phyloP scores from a whole-genome alignment of 2,888 invertebrate species.

The Eugnorisma glareosa region DNA sequence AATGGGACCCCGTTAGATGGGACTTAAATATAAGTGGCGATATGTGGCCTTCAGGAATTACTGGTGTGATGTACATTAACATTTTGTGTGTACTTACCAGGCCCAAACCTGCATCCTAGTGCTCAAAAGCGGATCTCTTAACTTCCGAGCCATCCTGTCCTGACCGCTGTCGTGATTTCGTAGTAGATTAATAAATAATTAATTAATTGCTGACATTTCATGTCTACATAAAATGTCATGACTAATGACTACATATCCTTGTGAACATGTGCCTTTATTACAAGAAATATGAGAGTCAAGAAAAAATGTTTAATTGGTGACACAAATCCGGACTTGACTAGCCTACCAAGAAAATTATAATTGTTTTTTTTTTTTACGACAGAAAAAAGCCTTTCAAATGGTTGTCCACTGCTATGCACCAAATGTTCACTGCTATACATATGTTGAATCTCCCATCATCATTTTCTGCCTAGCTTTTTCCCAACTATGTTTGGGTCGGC shows the following conservation, averaged over 20 bases:
- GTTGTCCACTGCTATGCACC: neutral
- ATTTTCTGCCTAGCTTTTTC: too few relatives aligned
- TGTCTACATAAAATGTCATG: neutral
- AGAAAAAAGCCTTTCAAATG: neutral
- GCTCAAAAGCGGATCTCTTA: neutral
- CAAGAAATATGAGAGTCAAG: constrained; percentile 17
- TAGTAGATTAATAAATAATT: constrained; percentile 23
- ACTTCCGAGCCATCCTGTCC: neutral
- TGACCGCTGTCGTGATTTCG: constrained; percentile 5
- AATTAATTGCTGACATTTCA: neutral
- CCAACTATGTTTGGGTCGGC: too few relatives aligned
- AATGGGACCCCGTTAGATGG: neutral
- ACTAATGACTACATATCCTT: constrained; percentile 13
- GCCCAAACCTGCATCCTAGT: neutral
- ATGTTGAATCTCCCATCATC: too few relatives aligned
- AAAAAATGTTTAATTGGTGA: constrained; percentile 25
- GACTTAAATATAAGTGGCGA: neutral
- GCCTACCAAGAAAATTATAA: neutral
- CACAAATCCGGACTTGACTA: constrained; percentile 19
- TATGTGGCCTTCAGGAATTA: neutral
- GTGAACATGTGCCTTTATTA: constrained; percentile 18
- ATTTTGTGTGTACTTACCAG: neutral
- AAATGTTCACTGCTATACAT: too few relatives aligned
- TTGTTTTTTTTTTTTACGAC: neutral
- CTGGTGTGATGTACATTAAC: too few relatives aligned